Evolutionary conservation across 2,797 vertebrate genomes (phyloP).

Genomic region (Huso huso): DNA sequence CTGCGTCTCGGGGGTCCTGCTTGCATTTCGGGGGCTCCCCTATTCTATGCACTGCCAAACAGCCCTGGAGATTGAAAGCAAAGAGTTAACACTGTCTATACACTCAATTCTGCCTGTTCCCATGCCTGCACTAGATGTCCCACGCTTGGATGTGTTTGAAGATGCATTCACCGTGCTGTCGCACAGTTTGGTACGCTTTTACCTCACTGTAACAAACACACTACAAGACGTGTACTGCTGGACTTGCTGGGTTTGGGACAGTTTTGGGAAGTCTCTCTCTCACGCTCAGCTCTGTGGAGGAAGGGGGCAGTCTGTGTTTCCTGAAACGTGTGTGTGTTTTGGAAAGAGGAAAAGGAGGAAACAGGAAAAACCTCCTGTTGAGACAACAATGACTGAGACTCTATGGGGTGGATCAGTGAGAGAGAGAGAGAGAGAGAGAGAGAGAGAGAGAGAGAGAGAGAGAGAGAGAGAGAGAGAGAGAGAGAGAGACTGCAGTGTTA

Average conservation of each 20-base stretch:
- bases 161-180: too few species aligned
- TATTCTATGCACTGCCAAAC: conserved; percentile 1
- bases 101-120: too few species aligned
- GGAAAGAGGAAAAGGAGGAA: conserved; percentile 59
- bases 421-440: neutral
- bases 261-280: neutral
- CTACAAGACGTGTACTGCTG: too few species aligned
- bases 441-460: neutral
- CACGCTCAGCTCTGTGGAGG: neutral
- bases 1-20: conserved; percentile 33
- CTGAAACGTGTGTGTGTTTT: conserved; percentile 46
- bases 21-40: conserved; percentile 29
- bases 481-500: neutral
- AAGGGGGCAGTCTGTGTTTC: neutral
- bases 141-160: too few species aligned
- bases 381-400: conserved; percentile 20
- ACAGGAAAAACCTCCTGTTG: conserved; percentile 63
- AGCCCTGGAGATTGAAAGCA: too few species aligned
- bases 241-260: too few species aligned
- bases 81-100: too few species aligned
- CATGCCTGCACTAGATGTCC: too few species aligned
- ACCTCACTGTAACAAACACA: too few species aligned
- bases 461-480: neutral
- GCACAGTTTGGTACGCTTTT: too few species aligned
- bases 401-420: neutral